These are phyloP conservation scores for Drosophila erecta DNA, from an alignment of 1,140 invertebrate genomes.

Conservation along the genomic window DNA sequence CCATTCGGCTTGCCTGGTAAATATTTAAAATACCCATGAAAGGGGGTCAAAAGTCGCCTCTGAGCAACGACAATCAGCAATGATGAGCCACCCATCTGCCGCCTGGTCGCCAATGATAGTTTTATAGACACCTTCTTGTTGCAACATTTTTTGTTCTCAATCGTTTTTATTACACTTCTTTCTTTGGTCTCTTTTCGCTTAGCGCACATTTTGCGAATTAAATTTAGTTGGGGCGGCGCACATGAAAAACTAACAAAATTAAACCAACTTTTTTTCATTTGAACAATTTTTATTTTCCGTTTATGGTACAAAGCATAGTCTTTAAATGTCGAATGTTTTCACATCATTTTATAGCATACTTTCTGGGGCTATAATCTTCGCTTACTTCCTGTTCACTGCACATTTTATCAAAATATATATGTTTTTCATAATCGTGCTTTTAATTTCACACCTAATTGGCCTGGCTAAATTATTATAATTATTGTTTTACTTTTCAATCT, in stretches of 20 bases:
- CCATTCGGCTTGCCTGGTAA: constrained; percentile 46
- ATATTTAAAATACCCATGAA: constrained; percentile 70
- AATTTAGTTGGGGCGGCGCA: constrained; percentile 10
- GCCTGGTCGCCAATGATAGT: constrained; percentile 43
- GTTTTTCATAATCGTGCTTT: constrained; percentile 11
- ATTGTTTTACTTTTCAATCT: constrained; percentile 41
- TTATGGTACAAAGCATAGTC: constrained; percentile 18
- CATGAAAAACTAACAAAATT: constrained; percentile 32
- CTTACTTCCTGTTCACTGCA: constrained; percentile 11
- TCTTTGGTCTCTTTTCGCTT: constrained; percentile 4
- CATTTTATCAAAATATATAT: constrained; percentile 61
- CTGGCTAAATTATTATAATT: constrained; percentile 46
- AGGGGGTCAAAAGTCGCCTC: constrained; percentile 14
- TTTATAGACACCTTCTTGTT: constrained; percentile 14
- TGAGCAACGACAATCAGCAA: constrained; percentile 11
- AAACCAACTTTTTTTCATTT: constrained; percentile 1
- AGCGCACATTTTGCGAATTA: constrained; percentile 6
- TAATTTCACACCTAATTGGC: constrained; percentile 18
- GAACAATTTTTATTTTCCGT: neutral
- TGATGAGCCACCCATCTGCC: constrained; percentile 25
- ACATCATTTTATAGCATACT: constrained; percentile 19
- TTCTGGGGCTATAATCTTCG: constrained; percentile 8
- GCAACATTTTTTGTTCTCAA: constrained; percentile 21
- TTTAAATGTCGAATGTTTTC: constrained; percentile 3
- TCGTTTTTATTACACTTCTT: constrained; percentile 43